Evolutionary conservation across 2,888 invertebrate genomes (phyloP), one percentile per base, ranked within the genome.

Genomic region (Saturnia japonica): DNA sequence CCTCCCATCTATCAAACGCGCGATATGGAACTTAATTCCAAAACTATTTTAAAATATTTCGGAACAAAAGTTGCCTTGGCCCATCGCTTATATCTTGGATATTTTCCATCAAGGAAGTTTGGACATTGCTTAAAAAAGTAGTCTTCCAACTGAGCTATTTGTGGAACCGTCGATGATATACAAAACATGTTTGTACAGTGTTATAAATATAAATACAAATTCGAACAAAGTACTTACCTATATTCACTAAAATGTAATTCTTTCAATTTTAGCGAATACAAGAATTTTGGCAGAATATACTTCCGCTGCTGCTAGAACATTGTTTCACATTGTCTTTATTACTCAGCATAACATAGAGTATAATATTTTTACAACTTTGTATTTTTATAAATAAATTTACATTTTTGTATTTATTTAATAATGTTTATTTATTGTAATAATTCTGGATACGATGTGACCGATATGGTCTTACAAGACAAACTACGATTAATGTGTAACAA

Each of bases 51-150:
- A 25, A 25, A 25, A 57, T 25, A 11, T 25, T 25, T 8, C 25
- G 84, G 84, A 86, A 85, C 83, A 79, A 83, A 77, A 77, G 25
- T 57, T 57, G 12, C 12, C 16, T 54, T 25, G 22, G 11, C 12
- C 25, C 57, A 57, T 57, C 57, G 1, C 22, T 57, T 57, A 57
- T 22, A 11, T 25, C 14, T 57, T 57, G 25, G 25, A 57, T 25
- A 25, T 57, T 25, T 25, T 57, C 57, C 57, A 57, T 22, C 57
- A 57, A 11, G 25, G 25, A 57, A 57, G 57, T 57, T 57, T 12
- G 57, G 57, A 57, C 57, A 25, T n/a, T 25, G 57, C 22, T 57
- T 25, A 25, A 57, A 57, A 57, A 57, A 57, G 57, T 57, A 11
- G 57, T 57, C 22, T 57, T 11, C 57, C 25, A 25, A 57, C 57